Evolutionary conservation across 2,113 vertebrate genomes (phyloP).

Genomic region (Pan paniscus): DNA sequence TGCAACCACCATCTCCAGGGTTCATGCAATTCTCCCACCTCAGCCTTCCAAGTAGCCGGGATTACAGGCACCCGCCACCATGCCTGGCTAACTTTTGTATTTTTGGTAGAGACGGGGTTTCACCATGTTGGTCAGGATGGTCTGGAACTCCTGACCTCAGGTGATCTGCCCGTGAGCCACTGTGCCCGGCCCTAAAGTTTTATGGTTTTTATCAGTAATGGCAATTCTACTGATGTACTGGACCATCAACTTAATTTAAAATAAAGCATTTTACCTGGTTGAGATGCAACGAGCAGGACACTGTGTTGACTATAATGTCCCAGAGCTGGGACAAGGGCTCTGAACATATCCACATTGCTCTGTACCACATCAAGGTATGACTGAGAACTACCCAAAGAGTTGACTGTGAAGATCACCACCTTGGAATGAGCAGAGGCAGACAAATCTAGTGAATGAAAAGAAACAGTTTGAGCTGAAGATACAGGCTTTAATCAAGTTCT

Average conservation of each 20-base stretch:
- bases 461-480: conserved; percentile 54
- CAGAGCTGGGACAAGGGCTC: conserved; percentile 89
- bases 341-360: conserved; percentile 94
- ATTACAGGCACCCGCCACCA: too few species aligned
- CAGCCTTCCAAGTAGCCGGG: too few species aligned
- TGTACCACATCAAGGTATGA: conserved; percentile 93
- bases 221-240: background rate
- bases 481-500: background rate
- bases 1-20: too few species aligned
- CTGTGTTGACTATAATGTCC: conserved; percentile 88
- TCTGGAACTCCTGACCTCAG: too few species aligned
- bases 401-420: conserved; percentile 93
- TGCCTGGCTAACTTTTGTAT: too few species aligned
- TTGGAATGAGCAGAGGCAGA: conserved; percentile 90
- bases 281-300: conserved; percentile 93
- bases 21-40: too few species aligned
- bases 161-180: too few species aligned
- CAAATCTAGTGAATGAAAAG: conserved; percentile 86
- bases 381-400: conserved; percentile 92
- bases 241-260: conserved; percentile 5
- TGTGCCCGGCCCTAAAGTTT: background rate
- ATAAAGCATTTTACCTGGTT: conserved; percentile 86
- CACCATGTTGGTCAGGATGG: too few species aligned
- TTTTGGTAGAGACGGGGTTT: too few species aligned
- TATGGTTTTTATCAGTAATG: conserved; percentile 16